phyloP scores from a whole-genome alignment of 1,140 invertebrate genomes.

The Hylaeus anthracinus region DNA sequence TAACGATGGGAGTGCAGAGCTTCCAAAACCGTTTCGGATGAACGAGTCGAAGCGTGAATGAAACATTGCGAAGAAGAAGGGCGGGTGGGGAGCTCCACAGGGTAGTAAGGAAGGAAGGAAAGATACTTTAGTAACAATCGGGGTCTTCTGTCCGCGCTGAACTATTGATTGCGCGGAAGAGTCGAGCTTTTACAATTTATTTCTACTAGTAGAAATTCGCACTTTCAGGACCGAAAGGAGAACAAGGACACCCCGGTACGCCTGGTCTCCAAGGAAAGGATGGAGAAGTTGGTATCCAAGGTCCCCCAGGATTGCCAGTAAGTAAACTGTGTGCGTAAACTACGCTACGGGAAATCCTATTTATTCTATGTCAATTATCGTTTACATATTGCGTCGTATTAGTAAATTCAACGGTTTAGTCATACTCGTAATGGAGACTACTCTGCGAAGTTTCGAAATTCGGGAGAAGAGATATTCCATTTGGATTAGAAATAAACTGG shows the following conservation, averaged over 20 bases:
- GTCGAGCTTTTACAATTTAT: neutral
- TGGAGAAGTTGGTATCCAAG: constrained; percentile 85
- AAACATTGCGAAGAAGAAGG: neutral
- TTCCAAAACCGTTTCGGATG: neutral
- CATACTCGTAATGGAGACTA: too few relatives aligned
- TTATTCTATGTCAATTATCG: too few relatives aligned
- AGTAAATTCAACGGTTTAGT: too few relatives aligned
- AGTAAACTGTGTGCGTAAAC: constrained; percentile 63
- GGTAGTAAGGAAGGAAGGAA: neutral
- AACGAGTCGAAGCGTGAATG: neutral
- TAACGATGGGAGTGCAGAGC: neutral
- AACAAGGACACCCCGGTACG: constrained; percentile 82
- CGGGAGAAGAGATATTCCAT: too few relatives aligned
- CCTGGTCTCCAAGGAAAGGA: constrained; percentile 84
- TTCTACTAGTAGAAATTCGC: constrained; percentile 18
- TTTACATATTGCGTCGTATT: too few relatives aligned
- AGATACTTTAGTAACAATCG: neutral
- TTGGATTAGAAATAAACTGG: too few relatives aligned
- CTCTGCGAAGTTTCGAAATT: too few relatives aligned
- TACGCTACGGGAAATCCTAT: too few relatives aligned
- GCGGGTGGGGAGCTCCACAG: neutral
- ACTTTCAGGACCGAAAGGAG: constrained; percentile 82
- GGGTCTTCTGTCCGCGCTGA: neutral
- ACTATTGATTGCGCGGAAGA: constrained; percentile 36
- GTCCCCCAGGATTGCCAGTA: constrained; percentile 87